Evolutionary conservation across 2,888 invertebrate genomes (phyloP), one percentile per base, ranked within the genome.

Genomic region (Timema cristinae): DNA sequence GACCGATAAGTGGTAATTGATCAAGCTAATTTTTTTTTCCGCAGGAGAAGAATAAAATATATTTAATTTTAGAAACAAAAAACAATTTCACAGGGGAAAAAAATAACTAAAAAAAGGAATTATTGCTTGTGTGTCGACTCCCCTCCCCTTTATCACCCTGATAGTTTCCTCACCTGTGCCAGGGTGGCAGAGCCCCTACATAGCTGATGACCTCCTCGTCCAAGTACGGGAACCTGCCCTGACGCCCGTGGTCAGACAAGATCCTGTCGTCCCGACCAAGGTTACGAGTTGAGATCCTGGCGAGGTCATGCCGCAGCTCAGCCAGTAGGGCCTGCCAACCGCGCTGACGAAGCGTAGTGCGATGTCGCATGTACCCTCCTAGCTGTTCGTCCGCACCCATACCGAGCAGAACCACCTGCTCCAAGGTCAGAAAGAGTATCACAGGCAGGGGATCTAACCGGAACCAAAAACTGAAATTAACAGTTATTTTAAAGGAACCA

Each of bases 351-450:
- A 88, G 89, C 6, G 89, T 89, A 76, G 89, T 91, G 78, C 95
- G 86, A 80, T 98, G 97, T 73, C 96, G 87, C 52, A 90, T 90
- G 80, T 98, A 98, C 2, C 98, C 98, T 68, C 95, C 97, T 80
- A 98, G 92, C 75, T 98, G 86, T 84, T 99, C 99, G 86, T 99
- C 99, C 0, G 98, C 98, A 8, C 98, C 98, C 85, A 95, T 95
- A 52, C 98, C 98, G 77, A 93, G 84, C 76, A 97, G 81, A 73
- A 96, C 82, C 32, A 95, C 87, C 92, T 93, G 77, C 63, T 6
- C 47, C 32, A 81, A 79, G 73, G 75, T 32, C 32, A 32, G 32
- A 32, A 32, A 32, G 32, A 32, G 4, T 32, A 4, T 32, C 32
- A 32, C 4, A 32, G 32, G 32, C 32, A 32, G 32, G 32, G 32